Evolutionary conservation across 2,888 invertebrate species (phyloP), one percentile per base, ranked within the genome.

Genomic region (Meloe dianella): DNA sequence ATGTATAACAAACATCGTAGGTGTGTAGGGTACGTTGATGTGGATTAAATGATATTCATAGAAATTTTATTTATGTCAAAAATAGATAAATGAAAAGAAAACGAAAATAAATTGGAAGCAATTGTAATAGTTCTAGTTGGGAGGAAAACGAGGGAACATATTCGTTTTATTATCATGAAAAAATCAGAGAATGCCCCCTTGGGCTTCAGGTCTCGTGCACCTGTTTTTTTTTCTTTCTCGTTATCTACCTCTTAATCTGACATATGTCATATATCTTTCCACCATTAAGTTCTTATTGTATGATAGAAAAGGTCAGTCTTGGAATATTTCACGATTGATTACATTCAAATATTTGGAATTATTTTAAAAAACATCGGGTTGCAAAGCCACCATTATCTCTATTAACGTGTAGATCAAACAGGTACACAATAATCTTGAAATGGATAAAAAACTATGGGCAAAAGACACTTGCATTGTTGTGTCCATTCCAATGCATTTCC

Each of bases 231-330:
- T 67, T 58, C 64, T 64, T 62, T 60, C 64, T 61, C 65, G 61
- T 69, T 67, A 69, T 66, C 66, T 59, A 58, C 66, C 66, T 68
- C 64, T 63, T 64, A 65, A 72, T 72, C 72, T 72, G 72, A 72
- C 72, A 70, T 69, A 67, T 72, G 72, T 72, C 72, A 70, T 72
- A 70, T 72, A 72, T 72, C 72, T 70, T 72, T 68, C 65, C 58
- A 63, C 72, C 72, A 72, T 72, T 72, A 72, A 68, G 66, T 66
- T 69, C 72, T 66, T 62, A 66, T 69, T 69, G 66, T 69, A 41
- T 56, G 32, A 30, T 66, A 61, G 65, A 68, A 65, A 60, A 61
- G 61, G 47, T 64, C 32, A 58, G 68, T 68, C 66, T 63, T 56
- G 35, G 63, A 61, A 63, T 35, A 59, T 68, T 68, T 68, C 61